Conservation (phyloP, 2,888 invertebrate genomes). For the Lasioglossum morio region DNA sequence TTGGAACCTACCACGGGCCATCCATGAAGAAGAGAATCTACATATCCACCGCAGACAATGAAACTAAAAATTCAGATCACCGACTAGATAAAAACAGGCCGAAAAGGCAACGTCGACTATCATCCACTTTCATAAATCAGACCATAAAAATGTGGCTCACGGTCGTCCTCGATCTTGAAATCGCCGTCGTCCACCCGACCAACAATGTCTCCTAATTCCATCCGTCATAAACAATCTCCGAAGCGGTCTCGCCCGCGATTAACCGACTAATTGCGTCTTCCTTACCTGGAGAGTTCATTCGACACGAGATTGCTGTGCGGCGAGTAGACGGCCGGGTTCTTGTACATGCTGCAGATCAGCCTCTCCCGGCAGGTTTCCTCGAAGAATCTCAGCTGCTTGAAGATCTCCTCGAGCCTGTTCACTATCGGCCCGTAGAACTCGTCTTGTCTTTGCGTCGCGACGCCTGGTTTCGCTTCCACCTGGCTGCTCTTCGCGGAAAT, state of each 20-base stretch:
- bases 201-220: neutral
- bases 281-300: constrained; percentile 95
- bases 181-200: neutral
- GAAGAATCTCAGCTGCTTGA: constrained; percentile 89
- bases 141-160: neutral
- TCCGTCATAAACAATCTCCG: neutral
- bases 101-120: neutral
- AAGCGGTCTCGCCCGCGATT: neutral
- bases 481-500: constrained; percentile 54
- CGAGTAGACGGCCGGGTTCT: constrained; percentile 92
- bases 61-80: neutral
- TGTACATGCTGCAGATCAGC: constrained; percentile 93
- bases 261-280: constrained; percentile 59
- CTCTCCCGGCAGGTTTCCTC: constrained; percentile 92
- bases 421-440: constrained; percentile 92
- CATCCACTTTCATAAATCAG: neutral
- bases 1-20: too few species aligned
- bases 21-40: neutral
- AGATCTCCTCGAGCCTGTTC: constrained; percentile 91
- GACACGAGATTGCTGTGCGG: constrained; percentile 95
- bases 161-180: neutral
- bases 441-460: constrained; percentile 74
- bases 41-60: neutral
- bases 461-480: constrained; percentile 38
- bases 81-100: neutral